Conservation (phyloP, 35 echinoderm and acorn worm genomes). For the Lytechinus variegatus region DNA sequence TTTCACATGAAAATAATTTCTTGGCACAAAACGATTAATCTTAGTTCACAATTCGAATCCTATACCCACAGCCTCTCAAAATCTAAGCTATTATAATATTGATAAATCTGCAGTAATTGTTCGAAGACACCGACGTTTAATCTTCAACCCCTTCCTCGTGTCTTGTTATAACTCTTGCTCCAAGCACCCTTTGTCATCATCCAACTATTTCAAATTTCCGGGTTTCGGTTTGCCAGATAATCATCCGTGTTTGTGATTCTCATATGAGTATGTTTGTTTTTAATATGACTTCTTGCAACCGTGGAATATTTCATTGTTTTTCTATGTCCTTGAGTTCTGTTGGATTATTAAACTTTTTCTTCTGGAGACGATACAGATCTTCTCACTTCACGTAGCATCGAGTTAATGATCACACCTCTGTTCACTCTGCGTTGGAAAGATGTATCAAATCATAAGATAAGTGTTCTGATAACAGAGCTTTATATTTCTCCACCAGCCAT, state of each 20-base stretch:
- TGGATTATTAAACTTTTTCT: neutral
- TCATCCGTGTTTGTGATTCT: neutral
- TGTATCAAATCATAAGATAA: neutral
- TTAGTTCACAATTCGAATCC: neutral
- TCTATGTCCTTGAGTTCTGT: neutral
- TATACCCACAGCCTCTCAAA: neutral
- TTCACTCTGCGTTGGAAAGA: neutral
- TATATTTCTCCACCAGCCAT: neutral
- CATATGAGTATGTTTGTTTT: conserved; percentile 4
- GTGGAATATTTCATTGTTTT: neutral
- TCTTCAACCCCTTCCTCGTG: neutral
- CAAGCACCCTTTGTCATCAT: neutral
- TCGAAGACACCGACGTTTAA: neutral
- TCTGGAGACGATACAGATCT: neutral
- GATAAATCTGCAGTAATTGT: neutral
- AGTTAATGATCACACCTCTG: neutral
- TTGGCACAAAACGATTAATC: neutral
- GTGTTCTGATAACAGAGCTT: neutral
- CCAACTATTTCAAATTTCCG: neutral
- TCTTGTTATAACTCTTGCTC: neutral
- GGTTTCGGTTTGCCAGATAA: neutral
- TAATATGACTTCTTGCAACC: neutral
- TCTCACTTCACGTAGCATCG: neutral
- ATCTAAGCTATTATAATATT: neutral
- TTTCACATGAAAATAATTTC: neutral